Evolutionary conservation across 2,797 vertebrate genomes (phyloP).

Genomic region (Danio aesculapii): DNA sequence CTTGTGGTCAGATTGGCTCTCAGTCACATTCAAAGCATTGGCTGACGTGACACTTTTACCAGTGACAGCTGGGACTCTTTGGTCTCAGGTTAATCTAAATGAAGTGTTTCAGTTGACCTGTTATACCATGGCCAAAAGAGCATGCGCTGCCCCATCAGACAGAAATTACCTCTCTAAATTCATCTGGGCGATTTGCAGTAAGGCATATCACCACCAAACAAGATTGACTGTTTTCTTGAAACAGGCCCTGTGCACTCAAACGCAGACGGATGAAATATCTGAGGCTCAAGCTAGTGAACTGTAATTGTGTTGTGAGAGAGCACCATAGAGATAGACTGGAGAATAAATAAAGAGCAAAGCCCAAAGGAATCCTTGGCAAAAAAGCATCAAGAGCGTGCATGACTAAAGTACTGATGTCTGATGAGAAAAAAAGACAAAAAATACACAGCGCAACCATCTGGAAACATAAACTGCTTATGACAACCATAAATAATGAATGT

Average conservation of each 20-base stretch:
- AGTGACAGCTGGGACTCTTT: slow-evolving; percentile 66
- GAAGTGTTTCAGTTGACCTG: slow-evolving; percentile 74
- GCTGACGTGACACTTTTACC: slow-evolving; percentile 68
- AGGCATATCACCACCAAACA: slow-evolving; percentile 63
- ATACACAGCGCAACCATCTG: background rate
- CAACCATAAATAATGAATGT: background rate
- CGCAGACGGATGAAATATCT: background rate
- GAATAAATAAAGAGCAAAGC: slow-evolving; percentile 25
- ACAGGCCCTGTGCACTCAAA: slow-evolving; percentile 11
- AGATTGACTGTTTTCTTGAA: slow-evolving; percentile 27
- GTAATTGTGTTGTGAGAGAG: slow-evolving; percentile 12
- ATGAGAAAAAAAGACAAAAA: slow-evolving; percentile 2
- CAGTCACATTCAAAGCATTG: slow-evolving; percentile 67
- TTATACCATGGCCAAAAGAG: slow-evolving; percentile 65
- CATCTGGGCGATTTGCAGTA: slow-evolving; percentile 64
- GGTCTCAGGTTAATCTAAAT: slow-evolving; percentile 72
- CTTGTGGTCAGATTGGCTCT: slow-evolving; percentile 61
- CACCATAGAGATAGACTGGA: slow-evolving; percentile 14
- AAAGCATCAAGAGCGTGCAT: slow-evolving; percentile 1
- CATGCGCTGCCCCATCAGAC: slow-evolving; percentile 67
- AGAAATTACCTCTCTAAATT: slow-evolving; percentile 72
- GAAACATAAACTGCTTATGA: slow-evolving; percentile 4
- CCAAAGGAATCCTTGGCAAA: slow-evolving; percentile 1
- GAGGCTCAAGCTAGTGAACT: slow-evolving; percentile 1
- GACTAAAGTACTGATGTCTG: slow-evolving; percentile 12